A percentile compares a stretch with the other conserved stretches of the same genome.
These are phyloP conservation scores for Petroica traversi DNA, from an alignment of 2,113 vertebrate species.

Conservation along the genomic window DNA sequence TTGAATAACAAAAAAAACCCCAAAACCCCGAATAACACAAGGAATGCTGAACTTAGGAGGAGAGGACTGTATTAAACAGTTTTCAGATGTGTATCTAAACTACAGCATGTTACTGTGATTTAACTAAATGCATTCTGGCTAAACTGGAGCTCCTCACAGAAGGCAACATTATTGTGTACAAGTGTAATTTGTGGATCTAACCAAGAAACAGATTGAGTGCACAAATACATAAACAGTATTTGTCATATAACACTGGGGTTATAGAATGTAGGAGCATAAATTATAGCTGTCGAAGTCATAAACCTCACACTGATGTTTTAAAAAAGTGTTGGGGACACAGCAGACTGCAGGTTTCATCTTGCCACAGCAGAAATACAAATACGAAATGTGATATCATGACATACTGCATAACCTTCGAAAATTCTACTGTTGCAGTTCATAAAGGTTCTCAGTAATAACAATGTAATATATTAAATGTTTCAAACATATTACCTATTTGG, in stretches of 20 bases:
- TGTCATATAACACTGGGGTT: background rate
- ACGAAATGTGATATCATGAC: background rate
- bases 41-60: background rate
- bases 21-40: background rate
- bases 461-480: background rate
- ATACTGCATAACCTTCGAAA: background rate
- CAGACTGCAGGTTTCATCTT: background rate
- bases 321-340: background rate
- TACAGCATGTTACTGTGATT: background rate
- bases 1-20: background rate
- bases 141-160: background rate
- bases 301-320: background rate
- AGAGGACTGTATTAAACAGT: background rate
- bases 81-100: background rate
- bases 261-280: background rate
- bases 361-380: background rate
- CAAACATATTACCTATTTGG: background rate
- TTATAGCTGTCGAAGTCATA: background rate
- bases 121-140: background rate
- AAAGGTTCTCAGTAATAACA: background rate
- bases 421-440: background rate
- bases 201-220: background rate
- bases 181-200: background rate
- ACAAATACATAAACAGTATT: background rate
- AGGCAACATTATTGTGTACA: background rate